Evolutionary conservation across 1,140 invertebrate genomes (phyloP), one percentile per base, ranked within the genome.

Genomic region (Tetramorium parvispinum): DNA sequence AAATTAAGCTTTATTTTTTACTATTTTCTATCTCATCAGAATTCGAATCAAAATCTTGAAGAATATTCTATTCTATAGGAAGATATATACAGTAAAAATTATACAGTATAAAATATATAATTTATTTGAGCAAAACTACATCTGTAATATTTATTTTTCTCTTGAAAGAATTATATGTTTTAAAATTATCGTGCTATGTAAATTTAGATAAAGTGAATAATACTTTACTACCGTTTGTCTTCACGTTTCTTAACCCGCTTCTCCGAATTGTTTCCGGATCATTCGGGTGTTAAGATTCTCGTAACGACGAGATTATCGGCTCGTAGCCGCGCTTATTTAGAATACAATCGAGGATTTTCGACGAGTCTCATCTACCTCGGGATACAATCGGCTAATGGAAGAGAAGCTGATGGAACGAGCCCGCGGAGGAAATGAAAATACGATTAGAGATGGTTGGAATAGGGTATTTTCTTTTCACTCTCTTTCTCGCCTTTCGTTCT

Each of bases 361-460:
- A 79, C 89, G 89, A 93, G 89, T 83, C 91, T 93, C 91, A 92
- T 89, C 89, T 85, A 90, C 81, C 82, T 91, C 85, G 86, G 91
- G 91, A 93, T 91, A 93, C 93, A 94, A 94, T 94, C 91, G 91
- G 86, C 93, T 94, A 94, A 94, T 94, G 93, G 92, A 91, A 92
- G 76, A 82, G 73, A 63, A 37, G 46, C 61, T 73, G 24, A 77
- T 24, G n/a, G 49, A 61, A 85, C 55, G 88, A 65, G n/a, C 66
- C 32, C 59, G 59, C 40, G 46, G 82, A 65, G 65, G 71, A 82
- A 85, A 88, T 87, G 85, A 89, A 93, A 92, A 92, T 89, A 91
- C 88, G 88, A 91, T 90, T 89, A 87, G 79, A 89, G 89, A 65
- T 89, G 89, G 87, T 79, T 78, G 78, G 82, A 88, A 91, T 59